Conservation (phyloP, 2,797 vertebrate species). For the Tragelaphus eurycerus region DNA sequence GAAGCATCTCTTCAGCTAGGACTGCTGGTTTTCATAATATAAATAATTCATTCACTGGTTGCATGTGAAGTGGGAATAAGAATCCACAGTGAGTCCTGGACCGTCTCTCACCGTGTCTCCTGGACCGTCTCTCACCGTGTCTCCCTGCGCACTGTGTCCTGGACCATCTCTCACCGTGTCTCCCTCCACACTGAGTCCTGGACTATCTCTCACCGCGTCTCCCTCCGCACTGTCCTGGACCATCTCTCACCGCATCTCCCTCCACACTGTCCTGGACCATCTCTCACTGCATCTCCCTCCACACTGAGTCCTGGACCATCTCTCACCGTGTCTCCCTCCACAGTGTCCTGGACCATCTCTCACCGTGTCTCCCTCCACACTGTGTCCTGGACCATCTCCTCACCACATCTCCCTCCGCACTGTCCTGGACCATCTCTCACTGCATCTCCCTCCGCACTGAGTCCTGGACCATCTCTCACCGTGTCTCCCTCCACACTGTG, state of each 20-base stretch:
- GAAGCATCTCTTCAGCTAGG: not conserved
- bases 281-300: no score
- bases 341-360: no score
- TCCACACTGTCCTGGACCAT: not conserved
- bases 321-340: no score
- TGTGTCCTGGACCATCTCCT: no score
- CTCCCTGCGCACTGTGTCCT: not conserved
- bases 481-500: not conserved
- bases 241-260: no score
- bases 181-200: not conserved
- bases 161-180: conserved; percentile 46
- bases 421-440: no score
- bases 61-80: not conserved
- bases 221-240: no score
- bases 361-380: no score
- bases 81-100: not conserved
- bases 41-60: not conserved
- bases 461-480: conserved; percentile 48
- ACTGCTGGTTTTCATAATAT: conserved; percentile 21
- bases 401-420: no score
- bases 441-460: not conserved
- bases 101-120: not conserved
- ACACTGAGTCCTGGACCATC: no score
- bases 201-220: no score
- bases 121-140: no score